Percentiles rank a stretch among this genome's conserved stretches.
These are phyloP conservation scores for Petrocephalus microphthalmus DNA, from an alignment of 2,113 vertebrate species.

Conservation along the genomic window DNA sequence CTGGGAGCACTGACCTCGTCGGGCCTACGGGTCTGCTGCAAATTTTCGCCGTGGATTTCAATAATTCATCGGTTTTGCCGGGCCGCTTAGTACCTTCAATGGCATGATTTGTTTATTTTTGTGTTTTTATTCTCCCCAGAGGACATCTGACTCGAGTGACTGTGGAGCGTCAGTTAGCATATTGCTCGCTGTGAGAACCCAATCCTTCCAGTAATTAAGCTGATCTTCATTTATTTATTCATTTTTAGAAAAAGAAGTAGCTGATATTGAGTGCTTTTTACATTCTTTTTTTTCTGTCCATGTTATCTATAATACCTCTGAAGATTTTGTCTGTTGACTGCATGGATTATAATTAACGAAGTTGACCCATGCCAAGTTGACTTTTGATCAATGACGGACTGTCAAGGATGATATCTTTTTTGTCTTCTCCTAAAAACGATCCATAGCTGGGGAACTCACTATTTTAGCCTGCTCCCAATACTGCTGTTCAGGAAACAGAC, in stretches of 20 bases:
- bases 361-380: not conserved
- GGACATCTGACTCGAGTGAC: not conserved
- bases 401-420: not conserved
- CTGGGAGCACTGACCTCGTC: not conserved
- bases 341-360: not conserved
- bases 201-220: not conserved
- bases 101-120: not conserved
- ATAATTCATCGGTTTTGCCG: not conserved
- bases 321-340: conserved; percentile 1
- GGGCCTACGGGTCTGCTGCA: not conserved
- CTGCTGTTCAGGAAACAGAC: not conserved
- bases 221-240: not conserved
- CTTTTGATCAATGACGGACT: not conserved
- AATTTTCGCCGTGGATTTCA: not conserved
- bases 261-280: not conserved
- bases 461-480: not conserved
- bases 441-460: not conserved
- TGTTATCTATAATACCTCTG: not conserved
- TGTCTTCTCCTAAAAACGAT: not conserved
- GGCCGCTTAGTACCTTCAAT: not conserved
- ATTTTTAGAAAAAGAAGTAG: not conserved
- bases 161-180: not conserved
- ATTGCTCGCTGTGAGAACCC: not conserved
- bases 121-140: not conserved
- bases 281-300: not conserved